These are phyloP conservation scores for Anguilla megastoma DNA, from an alignment of 2,797 vertebrate species.

Conservation along the genomic window DNA sequence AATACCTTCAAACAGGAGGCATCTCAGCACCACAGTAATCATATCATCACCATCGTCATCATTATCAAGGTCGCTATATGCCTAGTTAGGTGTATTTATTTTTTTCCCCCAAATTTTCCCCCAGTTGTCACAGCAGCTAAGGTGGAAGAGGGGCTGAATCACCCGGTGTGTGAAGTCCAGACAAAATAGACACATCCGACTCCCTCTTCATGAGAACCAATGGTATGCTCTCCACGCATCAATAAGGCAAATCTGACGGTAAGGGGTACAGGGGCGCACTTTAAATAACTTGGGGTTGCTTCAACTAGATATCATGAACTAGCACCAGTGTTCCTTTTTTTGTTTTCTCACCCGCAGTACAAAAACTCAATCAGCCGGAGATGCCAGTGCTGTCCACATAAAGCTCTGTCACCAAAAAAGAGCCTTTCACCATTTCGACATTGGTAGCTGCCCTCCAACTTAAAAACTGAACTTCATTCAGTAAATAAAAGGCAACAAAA, in stretches of 20 bases:
- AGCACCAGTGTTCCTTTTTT: neutral
- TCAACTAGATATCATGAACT: neutral
- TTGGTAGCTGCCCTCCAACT: conserved; percentile 18
- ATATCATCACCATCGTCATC: neutral
- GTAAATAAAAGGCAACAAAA: conserved; percentile 11
- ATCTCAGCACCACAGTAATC: neutral
- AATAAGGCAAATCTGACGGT: neutral
- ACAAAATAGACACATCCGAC: neutral
- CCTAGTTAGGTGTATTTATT: neutral
- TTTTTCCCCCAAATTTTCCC: neutral
- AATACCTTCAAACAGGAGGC: neutral
- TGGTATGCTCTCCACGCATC: neutral
- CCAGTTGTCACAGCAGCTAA: neutral
- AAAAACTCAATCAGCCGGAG: neutral
- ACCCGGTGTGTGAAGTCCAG: neutral
- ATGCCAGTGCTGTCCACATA: neutral
- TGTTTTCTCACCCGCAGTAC: neutral
- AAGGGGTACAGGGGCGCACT: neutral
- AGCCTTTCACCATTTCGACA: neutral
- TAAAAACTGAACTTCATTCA: conserved; percentile 3
- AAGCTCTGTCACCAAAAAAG: neutral
- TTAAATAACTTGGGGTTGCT: neutral
- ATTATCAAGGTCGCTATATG: neutral
- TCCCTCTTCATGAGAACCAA: neutral
- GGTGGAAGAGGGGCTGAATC: neutral